phyloP scores from a whole-genome alignment of 2,113 vertebrate species.

The Epinephelus fuscoguttatus region DNA sequence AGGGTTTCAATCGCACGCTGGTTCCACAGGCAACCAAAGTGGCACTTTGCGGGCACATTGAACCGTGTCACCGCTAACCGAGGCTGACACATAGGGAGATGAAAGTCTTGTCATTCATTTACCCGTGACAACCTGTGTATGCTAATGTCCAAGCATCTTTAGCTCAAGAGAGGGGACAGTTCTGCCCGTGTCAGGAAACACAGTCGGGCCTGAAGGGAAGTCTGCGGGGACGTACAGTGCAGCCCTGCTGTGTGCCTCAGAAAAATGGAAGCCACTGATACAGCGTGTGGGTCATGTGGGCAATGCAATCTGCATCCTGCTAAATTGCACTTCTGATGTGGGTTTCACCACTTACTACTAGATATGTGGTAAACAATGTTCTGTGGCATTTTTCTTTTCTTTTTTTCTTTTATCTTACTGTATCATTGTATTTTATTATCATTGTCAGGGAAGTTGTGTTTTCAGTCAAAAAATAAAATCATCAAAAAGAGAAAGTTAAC shows the following conservation, averaged over 20 bases:
- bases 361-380: too few relatives aligned
- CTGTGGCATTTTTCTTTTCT: too few relatives aligned
- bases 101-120: slow-evolving; percentile 87
- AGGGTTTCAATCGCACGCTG: slow-evolving; percentile 41
- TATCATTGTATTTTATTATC: too few relatives aligned
- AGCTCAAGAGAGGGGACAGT: slow-evolving; percentile 62
- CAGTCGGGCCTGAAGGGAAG: slow-evolving; percentile 43
- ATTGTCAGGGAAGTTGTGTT: too few relatives aligned
- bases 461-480: too few relatives aligned
- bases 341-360: too few relatives aligned
- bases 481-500: too few relatives aligned
- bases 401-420: too few relatives aligned
- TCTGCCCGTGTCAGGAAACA: slow-evolving; percentile 47
- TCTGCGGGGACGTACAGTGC: slow-evolving; percentile 46
- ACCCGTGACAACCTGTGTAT: slow-evolving; percentile 79
- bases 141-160: slow-evolving; percentile 82
- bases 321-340: too few relatives aligned
- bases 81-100: slow-evolving; percentile 81
- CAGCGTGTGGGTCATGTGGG: slow-evolving; percentile 26
- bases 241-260: not conserved
- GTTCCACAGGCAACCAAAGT: slow-evolving; percentile 58
- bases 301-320: slow-evolving; percentile 6
- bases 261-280: slow-evolving; percentile 45
- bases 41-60: slow-evolving; percentile 74
- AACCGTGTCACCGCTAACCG: slow-evolving; percentile 79